Conservation (phyloP, 2,113 vertebrate genomes). For the Propithecus coquereli region DNA sequence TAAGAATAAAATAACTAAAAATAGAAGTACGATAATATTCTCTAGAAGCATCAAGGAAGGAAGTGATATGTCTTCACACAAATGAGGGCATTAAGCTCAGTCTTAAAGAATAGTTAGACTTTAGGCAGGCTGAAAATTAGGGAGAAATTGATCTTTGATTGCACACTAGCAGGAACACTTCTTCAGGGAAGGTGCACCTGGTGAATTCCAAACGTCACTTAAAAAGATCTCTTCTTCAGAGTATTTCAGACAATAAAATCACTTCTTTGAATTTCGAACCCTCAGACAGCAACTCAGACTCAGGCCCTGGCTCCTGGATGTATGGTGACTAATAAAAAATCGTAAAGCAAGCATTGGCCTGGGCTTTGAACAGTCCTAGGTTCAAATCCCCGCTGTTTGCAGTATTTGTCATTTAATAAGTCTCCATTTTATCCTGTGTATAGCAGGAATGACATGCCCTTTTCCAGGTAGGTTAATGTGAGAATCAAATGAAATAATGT, state of each 20-base stretch:
- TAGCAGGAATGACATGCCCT: neutral
- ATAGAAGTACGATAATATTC: neutral
- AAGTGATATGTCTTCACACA: neutral
- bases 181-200: neutral
- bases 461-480: neutral
- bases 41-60: neutral
- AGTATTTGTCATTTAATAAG: neutral
- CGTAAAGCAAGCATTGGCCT: neutral
- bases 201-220: neutral
- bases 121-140: neutral
- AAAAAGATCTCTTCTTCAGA: neutral
- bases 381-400: neutral
- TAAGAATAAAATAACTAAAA: neutral
- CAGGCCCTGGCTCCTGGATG: neutral
- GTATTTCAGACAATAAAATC: neutral
- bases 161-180: neutral
- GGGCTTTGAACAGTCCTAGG: neutral
- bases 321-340: constrained; percentile 8
- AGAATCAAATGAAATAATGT: neutral
- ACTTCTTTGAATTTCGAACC: neutral
- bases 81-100: neutral
- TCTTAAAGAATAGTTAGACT: neutral
- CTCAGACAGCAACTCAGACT: neutral
- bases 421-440: neutral
- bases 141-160: neutral